These are phyloP conservation scores for Gopherus evgoodei DNA, from an alignment of 2,113 vertebrate species.

Conservation along the genomic window DNA sequence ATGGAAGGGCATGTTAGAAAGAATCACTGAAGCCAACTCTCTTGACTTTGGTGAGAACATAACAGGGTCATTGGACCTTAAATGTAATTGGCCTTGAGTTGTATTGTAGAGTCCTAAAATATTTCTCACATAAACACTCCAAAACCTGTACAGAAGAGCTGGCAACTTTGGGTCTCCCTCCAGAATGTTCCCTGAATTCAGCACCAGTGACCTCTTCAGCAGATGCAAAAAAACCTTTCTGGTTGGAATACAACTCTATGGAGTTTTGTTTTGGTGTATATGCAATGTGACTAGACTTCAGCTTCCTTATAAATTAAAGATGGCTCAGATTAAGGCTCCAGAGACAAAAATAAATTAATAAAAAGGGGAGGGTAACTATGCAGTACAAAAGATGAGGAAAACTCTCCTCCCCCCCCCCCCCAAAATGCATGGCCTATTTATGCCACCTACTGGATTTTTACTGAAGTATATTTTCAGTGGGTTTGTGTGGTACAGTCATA, in stretches of 20 bases:
- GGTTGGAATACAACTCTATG: neutral
- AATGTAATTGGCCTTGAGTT: neutral
- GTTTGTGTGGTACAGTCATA: neutral
- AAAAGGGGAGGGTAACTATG: neutral
- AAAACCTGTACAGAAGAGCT: neutral
- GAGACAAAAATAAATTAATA: neutral
- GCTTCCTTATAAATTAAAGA: neutral
- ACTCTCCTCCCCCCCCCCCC: neutral
- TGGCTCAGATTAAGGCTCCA: neutral
- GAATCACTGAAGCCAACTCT: no score
- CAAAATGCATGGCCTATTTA: conserved; percentile 12
- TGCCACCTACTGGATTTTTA: conserved; percentile 74
- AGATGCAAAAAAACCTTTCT: neutral
- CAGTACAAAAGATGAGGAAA: neutral
- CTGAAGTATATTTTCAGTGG: neutral
- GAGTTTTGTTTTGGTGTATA: neutral
- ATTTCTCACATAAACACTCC: neutral
- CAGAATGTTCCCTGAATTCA: neutral
- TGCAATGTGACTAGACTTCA: neutral
- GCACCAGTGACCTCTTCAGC: neutral
- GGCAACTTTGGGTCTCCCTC: neutral
- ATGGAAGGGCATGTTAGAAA: neutral
- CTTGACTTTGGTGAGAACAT: neutral
- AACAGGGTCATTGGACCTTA: neutral
- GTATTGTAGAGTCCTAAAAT: neutral